Conservation (phyloP, 2,113 vertebrate species). For the Grammomys dolichurus region DNA sequence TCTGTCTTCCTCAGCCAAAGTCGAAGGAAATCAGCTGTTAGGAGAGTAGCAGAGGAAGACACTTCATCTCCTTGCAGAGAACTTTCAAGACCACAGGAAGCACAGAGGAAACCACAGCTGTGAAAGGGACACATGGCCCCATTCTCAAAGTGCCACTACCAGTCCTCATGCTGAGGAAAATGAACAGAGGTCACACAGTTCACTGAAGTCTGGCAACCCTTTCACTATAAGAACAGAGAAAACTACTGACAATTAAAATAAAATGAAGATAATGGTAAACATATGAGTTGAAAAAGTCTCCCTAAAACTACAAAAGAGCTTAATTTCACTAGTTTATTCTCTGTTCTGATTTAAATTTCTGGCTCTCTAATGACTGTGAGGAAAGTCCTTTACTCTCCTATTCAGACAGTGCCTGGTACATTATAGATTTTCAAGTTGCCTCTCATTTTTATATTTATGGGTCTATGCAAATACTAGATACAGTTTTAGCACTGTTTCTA, state of each 20-base stretch:
- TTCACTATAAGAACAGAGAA: neutral
- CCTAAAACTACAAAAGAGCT: neutral
- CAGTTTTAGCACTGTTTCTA: conserved; percentile 53
- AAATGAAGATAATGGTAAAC: neutral
- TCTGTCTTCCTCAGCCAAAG: neutral
- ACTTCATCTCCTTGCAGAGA: neutral
- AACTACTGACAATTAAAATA: neutral
- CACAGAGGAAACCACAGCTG: neutral
- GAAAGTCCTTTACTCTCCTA: neutral
- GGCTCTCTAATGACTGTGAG: neutral
- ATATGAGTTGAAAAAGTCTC: neutral
- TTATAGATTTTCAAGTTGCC: neutral
- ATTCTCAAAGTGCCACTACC: neutral
- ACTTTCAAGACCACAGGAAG: neutral
- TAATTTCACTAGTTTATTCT: neutral
- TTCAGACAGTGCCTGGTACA: neutral
- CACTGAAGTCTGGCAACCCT: neutral
- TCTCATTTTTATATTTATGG: conserved; percentile 52
- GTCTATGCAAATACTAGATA: conserved; percentile 35
- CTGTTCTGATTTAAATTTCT: conserved; percentile 8
- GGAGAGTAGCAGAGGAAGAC: neutral
- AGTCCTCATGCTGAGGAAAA: neutral
- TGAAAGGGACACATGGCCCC: neutral
- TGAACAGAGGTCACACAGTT: neutral
- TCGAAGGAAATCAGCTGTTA: neutral